Percentiles rank a stretch among this genome's conserved stretches.
phyloP scores from a whole-genome alignment of 2,113 vertebrate species.

The Cepphus grylle region DNA sequence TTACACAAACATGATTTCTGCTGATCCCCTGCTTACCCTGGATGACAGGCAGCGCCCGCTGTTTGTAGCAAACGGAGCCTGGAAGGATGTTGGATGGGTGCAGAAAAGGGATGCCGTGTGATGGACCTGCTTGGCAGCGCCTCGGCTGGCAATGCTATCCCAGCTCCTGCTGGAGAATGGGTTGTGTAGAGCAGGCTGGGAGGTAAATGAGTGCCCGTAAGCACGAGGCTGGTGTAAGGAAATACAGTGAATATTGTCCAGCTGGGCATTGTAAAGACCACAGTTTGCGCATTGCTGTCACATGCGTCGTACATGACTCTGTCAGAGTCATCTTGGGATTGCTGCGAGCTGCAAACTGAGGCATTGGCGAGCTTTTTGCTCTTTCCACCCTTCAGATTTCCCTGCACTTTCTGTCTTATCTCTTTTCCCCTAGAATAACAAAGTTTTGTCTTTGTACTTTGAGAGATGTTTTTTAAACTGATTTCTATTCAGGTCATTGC shows the following conservation, averaged over 20 bases:
- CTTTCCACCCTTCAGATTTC: not conserved
- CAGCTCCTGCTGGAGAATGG: not conserved
- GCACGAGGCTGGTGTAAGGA: not conserved
- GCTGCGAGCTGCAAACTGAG: not conserved
- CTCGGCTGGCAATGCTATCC: not conserved
- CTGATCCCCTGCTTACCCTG: not conserved
- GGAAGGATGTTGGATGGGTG: not conserved
- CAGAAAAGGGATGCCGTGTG: not conserved
- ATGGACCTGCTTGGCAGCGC: not conserved
- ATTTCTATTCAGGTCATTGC: not conserved
- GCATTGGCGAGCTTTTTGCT: not conserved
- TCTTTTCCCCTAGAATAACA: not conserved
- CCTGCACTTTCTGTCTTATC: not conserved
- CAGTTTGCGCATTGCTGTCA: not conserved
- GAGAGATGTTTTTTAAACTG: not conserved
- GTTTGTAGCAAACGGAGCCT: not conserved
- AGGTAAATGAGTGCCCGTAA: not conserved
- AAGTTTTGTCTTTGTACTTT: not conserved
- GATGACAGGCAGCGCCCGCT: not conserved
- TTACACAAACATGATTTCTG: not conserved
- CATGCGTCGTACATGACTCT: rapidly evolving
- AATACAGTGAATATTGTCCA: rapidly evolving
- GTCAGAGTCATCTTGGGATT: not conserved
- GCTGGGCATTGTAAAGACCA: not conserved
- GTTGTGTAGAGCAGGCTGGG: not conserved